phyloP scores from a whole-genome alignment of 2,113 vertebrate genomes.

The Plecotus auritus region DNA sequence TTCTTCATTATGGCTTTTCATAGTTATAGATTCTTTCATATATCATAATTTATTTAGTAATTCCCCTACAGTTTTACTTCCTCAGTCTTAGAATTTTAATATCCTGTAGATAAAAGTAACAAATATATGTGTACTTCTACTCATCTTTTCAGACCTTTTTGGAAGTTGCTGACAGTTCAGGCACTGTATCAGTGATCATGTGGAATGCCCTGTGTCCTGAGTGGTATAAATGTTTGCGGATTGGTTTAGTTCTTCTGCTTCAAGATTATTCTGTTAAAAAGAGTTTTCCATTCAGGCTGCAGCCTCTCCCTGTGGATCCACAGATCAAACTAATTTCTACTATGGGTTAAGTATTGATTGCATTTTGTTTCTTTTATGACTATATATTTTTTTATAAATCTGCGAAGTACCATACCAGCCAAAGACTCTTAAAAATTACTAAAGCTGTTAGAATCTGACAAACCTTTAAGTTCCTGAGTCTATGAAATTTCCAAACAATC shows the following conservation, averaged over 20 bases:
- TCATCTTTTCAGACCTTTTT: conserved; percentile 86
- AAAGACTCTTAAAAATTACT: conserved; percentile 22
- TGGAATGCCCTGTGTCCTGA: conserved; percentile 92
- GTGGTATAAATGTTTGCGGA: conserved; percentile 89
- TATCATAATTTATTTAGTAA: not conserved
- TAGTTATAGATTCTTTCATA: not conserved
- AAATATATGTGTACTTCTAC: not conserved
- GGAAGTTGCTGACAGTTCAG: conserved; percentile 93
- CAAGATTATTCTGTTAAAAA: conserved; percentile 87
- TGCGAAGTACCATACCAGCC: not conserved
- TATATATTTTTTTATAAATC: conserved; percentile 37
- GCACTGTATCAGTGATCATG: conserved; percentile 90
- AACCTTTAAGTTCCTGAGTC: not conserved
- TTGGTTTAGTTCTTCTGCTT: conserved; percentile 89
- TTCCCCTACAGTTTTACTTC: not conserved
- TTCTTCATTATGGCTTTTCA: not conserved
- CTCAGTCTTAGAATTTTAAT: not conserved
- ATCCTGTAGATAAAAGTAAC: not conserved
- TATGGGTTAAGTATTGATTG: conserved; percentile 85
- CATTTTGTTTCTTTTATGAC: conserved; percentile 16
- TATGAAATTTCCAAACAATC: not conserved
- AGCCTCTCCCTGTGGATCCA: conserved; percentile 84
- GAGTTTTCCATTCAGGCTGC: conserved; percentile 86
- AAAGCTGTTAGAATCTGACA: not conserved
- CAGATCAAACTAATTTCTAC: conserved; percentile 85